Evolutionary conservation across 2,797 vertebrate genomes (phyloP), one percentile per base, ranked within the genome.

Genomic region (Choloepus didactylus): DNA sequence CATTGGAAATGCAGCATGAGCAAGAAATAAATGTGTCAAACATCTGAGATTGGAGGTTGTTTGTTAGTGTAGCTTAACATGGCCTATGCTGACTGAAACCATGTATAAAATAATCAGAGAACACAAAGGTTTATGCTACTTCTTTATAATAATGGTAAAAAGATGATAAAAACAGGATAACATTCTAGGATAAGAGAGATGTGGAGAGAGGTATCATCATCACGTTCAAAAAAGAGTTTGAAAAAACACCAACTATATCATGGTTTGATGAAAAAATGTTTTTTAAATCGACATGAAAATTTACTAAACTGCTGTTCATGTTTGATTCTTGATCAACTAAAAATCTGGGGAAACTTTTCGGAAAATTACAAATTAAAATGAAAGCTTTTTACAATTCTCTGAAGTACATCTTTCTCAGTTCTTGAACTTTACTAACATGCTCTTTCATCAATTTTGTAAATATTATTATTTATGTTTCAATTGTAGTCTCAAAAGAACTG

Each of bases 381-480:
- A 85, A 95, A 95, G 79, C 70, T 46, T 77, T 49, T 67, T 87
- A 21, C 29, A 85, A 60, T 49, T 6, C 21, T 84, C 23, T 86
- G 87, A 70, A 31, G 56, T 35, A 86, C 8, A 56, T 59, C 23
- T 75, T 89, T 76, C 27, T 38, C 3, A 46, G 51, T 91, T 89
- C 59, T 72, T 88, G 23, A 92, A 80, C 19, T 54, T 93, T 11
- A 66, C 11, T 54, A 44, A 72, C 3, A 51, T 73, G 38, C 51
- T 87, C 75, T 80, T 90, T 95, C 49, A 89, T 4, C 7, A 59
- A 93, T 87, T 84, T 91, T 75, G 14, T 73, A 84, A 94, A 93
- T 83, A 62, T 87, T 69, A 80, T 38, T 72, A 70, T 16, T 91
- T 86, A 49, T 73, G 16, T 76, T 94, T 94, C 64, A 80, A 8